These are phyloP conservation scores for Phymanthus crucifer DNA, from an alignment of 92 coral and sea anemone species.

Conservation along the genomic window DNA sequence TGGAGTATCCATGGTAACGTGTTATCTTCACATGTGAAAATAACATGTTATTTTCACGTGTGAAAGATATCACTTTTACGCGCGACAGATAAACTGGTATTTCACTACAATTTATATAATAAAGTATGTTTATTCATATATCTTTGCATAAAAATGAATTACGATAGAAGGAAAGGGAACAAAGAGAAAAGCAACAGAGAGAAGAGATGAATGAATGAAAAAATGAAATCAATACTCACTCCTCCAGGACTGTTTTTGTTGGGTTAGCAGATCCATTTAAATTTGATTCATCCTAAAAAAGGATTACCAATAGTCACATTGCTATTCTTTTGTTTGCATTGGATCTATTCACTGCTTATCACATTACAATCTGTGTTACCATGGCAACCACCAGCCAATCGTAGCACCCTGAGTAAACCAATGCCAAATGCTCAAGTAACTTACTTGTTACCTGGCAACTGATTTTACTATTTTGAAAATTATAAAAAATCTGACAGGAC, in stretches of 20 bases:
- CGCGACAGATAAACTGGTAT: neutral
- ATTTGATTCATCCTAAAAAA: neutral
- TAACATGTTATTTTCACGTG: no score
- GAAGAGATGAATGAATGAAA: neutral
- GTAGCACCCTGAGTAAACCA: neutral
- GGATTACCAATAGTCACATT: neutral
- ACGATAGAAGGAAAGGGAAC: neutral
- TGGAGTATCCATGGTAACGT: neutral
- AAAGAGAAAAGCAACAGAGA: neutral
- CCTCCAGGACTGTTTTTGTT: neutral
- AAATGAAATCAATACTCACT: neutral
- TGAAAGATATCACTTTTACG: neutral
- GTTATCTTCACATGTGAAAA: neutral
- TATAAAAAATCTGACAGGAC: neutral
- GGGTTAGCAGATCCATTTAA: neutral
- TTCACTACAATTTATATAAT: no score
- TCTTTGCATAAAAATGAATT: no score
- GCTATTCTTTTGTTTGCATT: neutral
- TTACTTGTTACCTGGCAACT: neutral
- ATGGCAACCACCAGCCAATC: constrained; percentile 1
- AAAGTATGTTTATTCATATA: no score
- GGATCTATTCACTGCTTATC: neutral
- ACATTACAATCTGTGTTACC: neutral
- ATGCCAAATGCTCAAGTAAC: neutral
- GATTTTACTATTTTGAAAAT: neutral